Evolutionary conservation across 2,888 invertebrate species (phyloP).

Genomic region (Resseliella maxima): DNA sequence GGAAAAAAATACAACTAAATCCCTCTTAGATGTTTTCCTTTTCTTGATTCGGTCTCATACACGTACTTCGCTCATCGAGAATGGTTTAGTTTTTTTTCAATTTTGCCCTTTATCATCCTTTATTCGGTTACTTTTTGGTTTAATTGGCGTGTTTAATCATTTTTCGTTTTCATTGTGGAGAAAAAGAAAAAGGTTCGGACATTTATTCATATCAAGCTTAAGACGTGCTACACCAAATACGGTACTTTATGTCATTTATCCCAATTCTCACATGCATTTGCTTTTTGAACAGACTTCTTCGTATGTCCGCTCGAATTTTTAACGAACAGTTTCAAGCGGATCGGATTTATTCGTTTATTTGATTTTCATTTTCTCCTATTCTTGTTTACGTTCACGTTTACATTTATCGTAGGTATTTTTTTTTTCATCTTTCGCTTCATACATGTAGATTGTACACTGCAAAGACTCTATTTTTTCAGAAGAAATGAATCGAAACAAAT

Average conservation of each 20-base stretch:
- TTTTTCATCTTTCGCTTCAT: background rate
- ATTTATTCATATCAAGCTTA: slow-evolving; percentile 53
- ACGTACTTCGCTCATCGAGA: background rate
- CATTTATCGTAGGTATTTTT: background rate
- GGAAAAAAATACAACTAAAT: slow-evolving; percentile 9
- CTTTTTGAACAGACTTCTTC: background rate
- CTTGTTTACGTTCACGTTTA: background rate
- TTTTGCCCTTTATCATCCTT: background rate
- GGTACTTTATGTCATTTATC: slow-evolving; percentile 43
- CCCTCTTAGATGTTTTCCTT: background rate
- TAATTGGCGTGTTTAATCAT: slow-evolving; percentile 50
- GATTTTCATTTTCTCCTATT: slow-evolving; percentile 1
- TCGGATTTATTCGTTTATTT: slow-evolving; percentile 27
- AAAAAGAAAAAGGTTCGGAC: background rate
- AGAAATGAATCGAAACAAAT: slow-evolving; percentile 43
- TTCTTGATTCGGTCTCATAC: background rate
- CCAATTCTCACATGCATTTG: slow-evolving; percentile 25
- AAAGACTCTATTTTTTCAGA: background rate
- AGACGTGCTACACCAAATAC: slow-evolving; percentile 41
- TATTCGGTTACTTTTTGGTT: background rate
- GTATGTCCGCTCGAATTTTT: background rate
- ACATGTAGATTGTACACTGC: background rate
- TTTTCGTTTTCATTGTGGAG: background rate
- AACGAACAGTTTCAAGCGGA: slow-evolving; percentile 7
- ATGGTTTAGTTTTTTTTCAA: background rate